Base-by-base conservation (phyloP, 1,140 invertebrate genomes). In the Diabrotica virgifera region DNA sequence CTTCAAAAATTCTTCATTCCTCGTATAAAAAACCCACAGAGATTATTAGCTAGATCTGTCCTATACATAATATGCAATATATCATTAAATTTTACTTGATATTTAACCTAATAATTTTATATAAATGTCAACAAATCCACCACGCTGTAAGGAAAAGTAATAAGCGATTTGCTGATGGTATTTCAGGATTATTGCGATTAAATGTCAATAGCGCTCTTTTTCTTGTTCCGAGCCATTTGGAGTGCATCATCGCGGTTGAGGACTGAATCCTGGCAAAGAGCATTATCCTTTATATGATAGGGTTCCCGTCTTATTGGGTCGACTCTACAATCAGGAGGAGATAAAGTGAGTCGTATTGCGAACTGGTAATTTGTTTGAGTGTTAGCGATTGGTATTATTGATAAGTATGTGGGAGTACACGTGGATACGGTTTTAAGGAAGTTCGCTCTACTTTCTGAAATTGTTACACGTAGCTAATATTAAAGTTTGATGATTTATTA, bases 161-260 rank as follows among this genome's bases (percentile, higher is more conserved):
- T 46, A n/a, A 46, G n/a, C 8, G 8, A 46, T 46, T 46, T 5
- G 40, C n/a, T 46, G 40, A n/a, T 8, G 8, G 40, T 8, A 46
- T 46, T 46, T n/a, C 40, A 46, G 40, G n/a, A 46, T 46, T 46
- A 46, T 46, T 46, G n/a, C 40, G 8, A 46, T 46, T n/a, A 46
- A 46, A 46, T 46, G 40, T n/a, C 40, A 46, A 46, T 46, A 46
- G 40, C 24, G 24, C n/a, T 46, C n/a, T 46, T 46, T 46, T 46
- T 46, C 40, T 46, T 46, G 40, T n/a, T 46, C n/a, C 40, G n/a
- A 46, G 40, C 40, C 40, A 46, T 46, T 46, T 46, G n/a, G 40
- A 46, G 40, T 46, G 40, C 40, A 46, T 46, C 40, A 46, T 46
- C 40, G n/a, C 40, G 8, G 40, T 46, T 46, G 40, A 46, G 40